Conservation (phyloP, 2,888 invertebrate genomes). For the Sinhomidia bicolor region DNA sequence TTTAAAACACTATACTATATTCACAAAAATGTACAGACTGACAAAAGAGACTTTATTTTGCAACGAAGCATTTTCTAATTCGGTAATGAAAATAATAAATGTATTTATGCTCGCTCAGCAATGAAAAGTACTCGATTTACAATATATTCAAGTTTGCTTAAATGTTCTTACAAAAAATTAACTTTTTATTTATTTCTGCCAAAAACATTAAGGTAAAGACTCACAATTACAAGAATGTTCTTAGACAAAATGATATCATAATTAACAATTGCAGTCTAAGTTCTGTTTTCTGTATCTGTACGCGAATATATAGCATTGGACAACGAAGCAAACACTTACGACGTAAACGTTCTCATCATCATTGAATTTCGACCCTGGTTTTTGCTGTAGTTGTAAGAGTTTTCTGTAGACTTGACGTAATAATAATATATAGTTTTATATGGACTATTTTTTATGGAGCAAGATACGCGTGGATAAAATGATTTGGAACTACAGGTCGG, state of each 20-base stretch:
- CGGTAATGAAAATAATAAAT: too few relatives aligned
- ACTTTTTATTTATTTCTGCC: conserved; percentile 59
- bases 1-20: too few relatives aligned
- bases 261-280: conserved; percentile 68
- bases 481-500: conserved; percentile 90
- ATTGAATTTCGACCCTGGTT: conserved; percentile 71
- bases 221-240: conserved; percentile 69
- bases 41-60: too few relatives aligned
- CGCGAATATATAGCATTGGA: conserved; percentile 57
- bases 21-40: too few relatives aligned
- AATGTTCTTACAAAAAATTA: conserved; percentile 68
- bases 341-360: conserved; percentile 45
- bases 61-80: too few relatives aligned
- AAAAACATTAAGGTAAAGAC: conserved; percentile 68
- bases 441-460: conserved; percentile 74
- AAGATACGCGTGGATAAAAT: conserved; percentile 82
- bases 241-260: conserved; percentile 63
- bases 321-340: conserved; percentile 43
- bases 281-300: too few relatives aligned
- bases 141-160: not conserved
- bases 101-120: not conserved
- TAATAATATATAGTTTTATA: conserved; percentile 39
- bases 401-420: conserved; percentile 28
- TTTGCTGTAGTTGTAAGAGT: conserved; percentile 40
- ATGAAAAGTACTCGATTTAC: too few relatives aligned